Base-by-base conservation (phyloP, 2,797 vertebrate genomes). In the Pantherophis alleghaniensis region DNA sequence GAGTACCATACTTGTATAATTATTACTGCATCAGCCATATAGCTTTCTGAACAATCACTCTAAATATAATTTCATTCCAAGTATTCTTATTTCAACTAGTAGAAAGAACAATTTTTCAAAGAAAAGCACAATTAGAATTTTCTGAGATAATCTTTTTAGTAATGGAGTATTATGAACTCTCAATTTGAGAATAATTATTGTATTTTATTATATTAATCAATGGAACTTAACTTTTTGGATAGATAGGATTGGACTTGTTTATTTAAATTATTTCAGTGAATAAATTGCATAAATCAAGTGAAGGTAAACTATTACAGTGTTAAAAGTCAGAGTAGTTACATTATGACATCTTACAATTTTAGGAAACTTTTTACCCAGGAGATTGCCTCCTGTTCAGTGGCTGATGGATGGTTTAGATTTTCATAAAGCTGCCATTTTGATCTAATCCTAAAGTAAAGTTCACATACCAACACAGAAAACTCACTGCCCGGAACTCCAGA, bases 371-470 rank as follows among this genome's bases (percentile, higher is more conserved):
- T 79, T 66, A 47, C 59, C 90, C 18, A 13, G 92, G 95, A 93
- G 47, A 88, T 69, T 95, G 95, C 93, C 91, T 95, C 88, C 47
- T 96, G 93, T 95, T 96, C 96, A 94, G 94, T 51, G 66, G 95
- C 95, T 95, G 93, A 93, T 83, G 91, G 51, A 91, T 53, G 91
- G 53, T 28, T 90, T 57, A 94, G 89, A 93, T 89, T 93, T 97
- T 97, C 96, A 95, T 89, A 92, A 95, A 93, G 92, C 61, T 97
- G 92, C 90, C 93, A 97, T 96, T 97, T 97, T 97, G 83, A 83
- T 93, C 88, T 96, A 96, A 96, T 96, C 97, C 95, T 93, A 95
- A 97, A 97, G 94, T 96, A 97, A 96, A 96, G 95, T 97, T 97
- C 96, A 96, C 96, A 95, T 94, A 90, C 92, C 94, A 93, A 94